Evolutionary conservation across 2,888 invertebrate species (phyloP), one percentile per base, ranked within the genome.

Genomic region (Eilema depressum): DNA sequence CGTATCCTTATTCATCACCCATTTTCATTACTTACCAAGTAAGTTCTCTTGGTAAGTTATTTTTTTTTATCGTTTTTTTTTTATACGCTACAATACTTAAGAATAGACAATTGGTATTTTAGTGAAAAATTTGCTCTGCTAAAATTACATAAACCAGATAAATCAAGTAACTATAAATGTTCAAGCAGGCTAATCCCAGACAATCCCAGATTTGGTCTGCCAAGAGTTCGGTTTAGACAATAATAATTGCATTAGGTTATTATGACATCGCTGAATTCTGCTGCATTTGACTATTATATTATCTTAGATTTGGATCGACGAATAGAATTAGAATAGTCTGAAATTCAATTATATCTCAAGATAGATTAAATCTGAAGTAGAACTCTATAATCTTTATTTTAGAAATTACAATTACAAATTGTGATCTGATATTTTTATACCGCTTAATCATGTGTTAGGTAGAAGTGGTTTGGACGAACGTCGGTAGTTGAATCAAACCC

Each of bases 181-280:
- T 30, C n/a, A 53, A 65, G 30, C 28, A 30, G 14, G 30, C 23
- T 30, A 28, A 20, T 30, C 12, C 14, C 23, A 56, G 33, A 14
- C 1, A 28, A 59, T 17, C 59, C 17, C 11, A n/a, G 23, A 5
- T 62, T 33, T 20, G 47, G 23, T 30, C 0, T 62, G 63, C 26
- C 57, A 41, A 33, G 37, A 63, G 37, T 57, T 68, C 33, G 25
- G 25, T 26, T 25, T 41, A 33, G 68, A 68, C 57, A 28, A 28
- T 37, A 28, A 28, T 37, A 68, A 68, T 68, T 68, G 57, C 41
- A 56, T 68, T 63, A 68, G 4, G 37, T 56, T 25, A 26, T 57
- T 68, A 68, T n/a, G 37, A 57, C 57, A 12, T 33, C 26, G 41
- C 33, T 17, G 26, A 63, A 33, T 56, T 63, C 33, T 63, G 28